Conservation (phyloP, 2,797 vertebrate genomes). For the Garrulus glandarius region DNA sequence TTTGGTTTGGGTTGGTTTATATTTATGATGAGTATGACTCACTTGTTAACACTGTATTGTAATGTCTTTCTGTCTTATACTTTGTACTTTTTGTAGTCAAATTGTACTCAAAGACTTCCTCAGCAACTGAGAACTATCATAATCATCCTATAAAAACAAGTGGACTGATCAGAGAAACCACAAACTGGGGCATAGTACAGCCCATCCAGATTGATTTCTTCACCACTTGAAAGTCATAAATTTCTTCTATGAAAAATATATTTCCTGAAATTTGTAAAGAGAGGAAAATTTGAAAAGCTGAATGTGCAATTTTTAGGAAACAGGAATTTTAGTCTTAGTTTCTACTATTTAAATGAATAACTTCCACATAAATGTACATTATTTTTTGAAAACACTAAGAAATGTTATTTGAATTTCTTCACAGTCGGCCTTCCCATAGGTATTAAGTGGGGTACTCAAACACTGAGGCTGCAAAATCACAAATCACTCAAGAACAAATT, state of each 20-base stretch:
- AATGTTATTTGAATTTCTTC: not conserved
- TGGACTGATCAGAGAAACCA: not conserved
- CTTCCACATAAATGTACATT: not conserved
- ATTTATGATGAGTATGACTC: not conserved
- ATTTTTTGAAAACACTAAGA: not conserved
- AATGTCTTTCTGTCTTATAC: not conserved
- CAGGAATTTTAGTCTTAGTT: not conserved
- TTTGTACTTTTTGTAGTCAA: not conserved
- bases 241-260: not conserved
- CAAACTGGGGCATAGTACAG: not conserved
- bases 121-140: not conserved
- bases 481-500: not conserved
- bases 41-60: not conserved
- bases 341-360: not conserved
- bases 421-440: accelerated
- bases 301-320: not conserved
- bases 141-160: not conserved
- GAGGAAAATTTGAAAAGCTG: not conserved
- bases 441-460: not conserved
- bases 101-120: not conserved
- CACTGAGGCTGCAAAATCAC: not conserved
- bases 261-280: not conserved
- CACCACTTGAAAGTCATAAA: not conserved
- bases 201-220: not conserved
- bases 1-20: not conserved